Conservation (phyloP, 1,140 invertebrate genomes). For the Brachionus manjavacas region DNA sequence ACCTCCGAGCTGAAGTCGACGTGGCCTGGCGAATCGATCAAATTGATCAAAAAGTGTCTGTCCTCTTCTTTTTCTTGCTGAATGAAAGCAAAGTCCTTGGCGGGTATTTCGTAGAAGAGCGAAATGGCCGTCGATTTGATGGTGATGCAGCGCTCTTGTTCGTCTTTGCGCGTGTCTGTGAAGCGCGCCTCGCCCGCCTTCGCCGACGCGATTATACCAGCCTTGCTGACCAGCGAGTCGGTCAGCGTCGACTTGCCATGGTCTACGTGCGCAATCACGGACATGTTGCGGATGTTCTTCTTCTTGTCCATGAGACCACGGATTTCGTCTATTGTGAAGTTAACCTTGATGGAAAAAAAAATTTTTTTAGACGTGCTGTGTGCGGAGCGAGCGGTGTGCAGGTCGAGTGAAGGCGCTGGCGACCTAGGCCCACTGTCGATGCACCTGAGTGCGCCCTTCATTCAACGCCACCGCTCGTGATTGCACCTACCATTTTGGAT, state of each 20-base stretch:
- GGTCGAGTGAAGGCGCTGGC: neutral
- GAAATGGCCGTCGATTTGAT: constrained; percentile 99
- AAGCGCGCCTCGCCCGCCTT: constrained; percentile 98
- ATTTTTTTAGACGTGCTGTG: neutral
- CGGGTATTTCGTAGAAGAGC: constrained; percentile 91
- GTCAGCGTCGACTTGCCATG: constrained; percentile 99
- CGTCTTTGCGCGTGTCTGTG: constrained; percentile 98
- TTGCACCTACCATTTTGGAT: constrained; percentile 43
- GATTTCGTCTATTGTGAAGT: constrained; percentile 99
- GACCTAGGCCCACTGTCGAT: neutral
- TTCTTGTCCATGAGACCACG: constrained; percentile 99
- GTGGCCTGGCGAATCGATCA: constrained; percentile 98
- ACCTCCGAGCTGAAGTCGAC: constrained; percentile 99
- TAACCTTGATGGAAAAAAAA: constrained; percentile 66
- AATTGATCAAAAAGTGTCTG: constrained; percentile 95
- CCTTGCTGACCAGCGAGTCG: constrained; percentile 97
- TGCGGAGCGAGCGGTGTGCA: neutral
- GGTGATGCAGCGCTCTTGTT: constrained; percentile 98
- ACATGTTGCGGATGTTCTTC: constrained; percentile 99
- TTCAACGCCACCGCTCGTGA: neutral
- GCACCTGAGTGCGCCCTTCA: no score
- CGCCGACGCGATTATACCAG: constrained; percentile 96
- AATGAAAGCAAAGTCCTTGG: constrained; percentile 81
- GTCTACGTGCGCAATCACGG: constrained; percentile 99
- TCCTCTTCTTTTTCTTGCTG: constrained; percentile 75